Base-by-base conservation (phyloP, 2,888 invertebrate species). In the Panorpa germanica region DNA sequence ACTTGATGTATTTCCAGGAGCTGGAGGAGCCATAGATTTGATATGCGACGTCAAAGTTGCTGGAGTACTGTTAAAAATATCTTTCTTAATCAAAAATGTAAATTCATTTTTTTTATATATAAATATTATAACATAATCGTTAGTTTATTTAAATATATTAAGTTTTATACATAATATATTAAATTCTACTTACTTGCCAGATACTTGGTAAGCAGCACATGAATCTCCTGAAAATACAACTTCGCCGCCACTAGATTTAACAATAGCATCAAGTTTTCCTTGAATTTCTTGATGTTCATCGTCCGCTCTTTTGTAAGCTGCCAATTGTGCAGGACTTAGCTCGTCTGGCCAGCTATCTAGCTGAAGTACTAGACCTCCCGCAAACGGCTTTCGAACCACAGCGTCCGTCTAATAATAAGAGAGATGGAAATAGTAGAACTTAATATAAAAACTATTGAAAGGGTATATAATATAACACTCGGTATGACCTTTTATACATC, bases 311-410 rank as follows among this genome's bases (percentile, higher is more conserved):
- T 66, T 65, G 39, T 64, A 67, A 1, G 65, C 63, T 25, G 65
- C 61, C 11, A 66, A 45, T 47, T 80, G 80, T 2, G 58, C 63
- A 29, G 70, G 64, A 1, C 70, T 67, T 1, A 80, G 53, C 24
- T 72, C 72, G 35, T 82, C 81, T 20, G 71, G 66, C 61, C 65
- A 70, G 44, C 71, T 74, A 40, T 77, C 76, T 45, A 82, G 57
- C 34, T 70, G 31, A 31, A 25, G 26, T 21, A 31, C 19, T 8
- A n/a, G 12, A 11, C 11, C 3, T 14, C 11, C 25, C 13, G 18
- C 28, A 19, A 14, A 28, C 20, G 11, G 20, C 11, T 19, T 17
- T 19, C 16, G 18, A 8, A 8, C 15, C 15, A 4, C 15, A 12
- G 10, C 27, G 17, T 27, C 17, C 17, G 31, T 33, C 35, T 37